Evolutionary conservation across 1,140 invertebrate genomes (phyloP), one percentile per base, ranked within the genome.

Genomic region (Lethocerus indicus): DNA sequence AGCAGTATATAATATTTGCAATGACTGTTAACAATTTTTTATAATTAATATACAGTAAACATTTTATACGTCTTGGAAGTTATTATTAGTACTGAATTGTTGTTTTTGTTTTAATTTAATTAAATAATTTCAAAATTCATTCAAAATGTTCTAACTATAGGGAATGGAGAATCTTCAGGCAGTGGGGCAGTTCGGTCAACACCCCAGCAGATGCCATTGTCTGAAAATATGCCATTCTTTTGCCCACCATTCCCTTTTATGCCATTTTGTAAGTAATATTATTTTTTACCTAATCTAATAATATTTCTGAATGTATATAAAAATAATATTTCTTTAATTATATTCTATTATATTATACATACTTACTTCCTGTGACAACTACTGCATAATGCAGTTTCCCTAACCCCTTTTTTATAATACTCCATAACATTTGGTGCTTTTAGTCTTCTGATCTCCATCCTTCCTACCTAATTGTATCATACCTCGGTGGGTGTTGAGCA

Each of bases 221-320:
- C 50, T n/a, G 50, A 51, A 21, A 44, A 51, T 49, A 28, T 68
- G 12, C 75, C 80, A 32, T 61, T 72, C 55, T 68, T 73, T 45
- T 63, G 68, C 13, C 67, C 66, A 25, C 71, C 74, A 9, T 73
- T 78, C 59, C 68, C 72, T 37, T 53, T 72, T 40, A 64, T 74
- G 57, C 50, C 55, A 16, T 55, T 58, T 54, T 54, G 46, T 61
- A 56, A 57, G 55, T 52, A 21, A 21, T 23, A 7, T 44, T 23
- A 18, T 29, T 48, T 16, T 47, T 52, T 51, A 27, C 23, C 1
- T 49, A 29, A 23, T 28, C 20, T 14, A 20, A 32, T 32, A 32
- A 16, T 32, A 32, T 12, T 32, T 12, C 16, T 32, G 29, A 12
- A 32, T 32, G 29, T 32, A 32, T 16, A 32, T 32, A 12, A 12